A percentile compares a stretch with the other conserved stretches of the same genome.
phyloP scores from a whole-genome alignment of 2,113 vertebrate genomes.

The Cercopithecus mona region DNA sequence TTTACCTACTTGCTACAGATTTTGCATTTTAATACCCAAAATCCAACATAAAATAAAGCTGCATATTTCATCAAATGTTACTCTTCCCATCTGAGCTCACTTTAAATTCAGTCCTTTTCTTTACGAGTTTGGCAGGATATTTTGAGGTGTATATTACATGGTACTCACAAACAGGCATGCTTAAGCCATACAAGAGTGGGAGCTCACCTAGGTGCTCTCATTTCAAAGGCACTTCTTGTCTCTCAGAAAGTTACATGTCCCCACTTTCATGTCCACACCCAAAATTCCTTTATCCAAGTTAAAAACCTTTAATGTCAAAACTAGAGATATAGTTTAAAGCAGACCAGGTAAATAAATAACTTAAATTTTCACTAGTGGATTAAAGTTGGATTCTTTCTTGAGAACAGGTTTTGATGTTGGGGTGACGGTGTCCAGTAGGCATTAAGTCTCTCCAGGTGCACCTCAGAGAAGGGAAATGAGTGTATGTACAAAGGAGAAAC shows the following conservation, averaged over 20 bases:
- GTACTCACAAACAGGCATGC: background rate
- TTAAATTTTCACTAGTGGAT: background rate
- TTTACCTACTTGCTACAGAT: background rate
- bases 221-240: background rate
- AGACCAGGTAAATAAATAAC: background rate
- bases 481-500: background rate
- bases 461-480: background rate
- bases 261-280: background rate
- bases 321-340: background rate
- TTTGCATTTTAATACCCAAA: conserved; percentile 24
- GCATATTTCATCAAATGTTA: background rate
- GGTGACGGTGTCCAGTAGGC: background rate
- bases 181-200: background rate
- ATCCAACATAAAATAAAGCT: conserved; percentile 20
- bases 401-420: background rate
- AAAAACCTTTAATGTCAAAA: background rate
- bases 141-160: background rate
- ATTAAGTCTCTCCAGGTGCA: background rate
- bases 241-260: background rate
- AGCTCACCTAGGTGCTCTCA: background rate
- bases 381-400: background rate
- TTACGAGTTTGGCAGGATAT: background rate
- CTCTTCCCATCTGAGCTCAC: background rate
- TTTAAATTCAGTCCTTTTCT: background rate
- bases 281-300: background rate